Base-by-base conservation (phyloP, 2,888 invertebrate species). In the Caenorhabditis sp. region DNA sequence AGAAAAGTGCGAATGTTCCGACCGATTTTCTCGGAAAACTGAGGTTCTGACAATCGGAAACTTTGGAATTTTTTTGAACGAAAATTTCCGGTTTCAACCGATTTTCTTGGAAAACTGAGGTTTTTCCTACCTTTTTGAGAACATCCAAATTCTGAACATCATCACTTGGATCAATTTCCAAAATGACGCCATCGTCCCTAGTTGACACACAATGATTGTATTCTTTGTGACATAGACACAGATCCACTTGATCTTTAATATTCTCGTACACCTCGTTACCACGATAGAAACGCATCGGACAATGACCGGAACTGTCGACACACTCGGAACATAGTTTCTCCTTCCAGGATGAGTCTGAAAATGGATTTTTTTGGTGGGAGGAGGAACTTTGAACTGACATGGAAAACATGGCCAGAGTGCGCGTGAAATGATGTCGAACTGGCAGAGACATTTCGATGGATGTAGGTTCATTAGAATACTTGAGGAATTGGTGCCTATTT, bases 341-440 rank as follows among this genome's bases (percentile, higher is more conserved):
- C 59, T 86, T 87, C 86, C 86, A 86, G 2, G 84, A 81, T 27
- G 72, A 74, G 57, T 86, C 87, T 86, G 66, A 62, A 83, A 68
- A 36, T 23, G n/a, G n/a, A n/a, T n/a, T n/a, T n/a, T 50, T 4
- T n/a, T n/a, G n/a, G n/a, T n/a, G n/a, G n/a, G n/a, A n/a, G n/a
- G n/a, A n/a, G n/a, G n/a, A n/a, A n/a, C n/a, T n/a, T n/a, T n/a
- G 21, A 55, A 70, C 82, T 81, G 51, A 86, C 86, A 86, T 36
- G 86, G 86, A 78, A 86, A 86, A 63, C 86, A 86, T 0, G 86
- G 86, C 86, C 86, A 86, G 1, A 86, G 54, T 14, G 83, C 81
- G 26, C 83, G 83, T 1, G 84, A 81, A n/a, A 80, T 74, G 59
- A 74, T 81, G 63, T 86, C 86, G 19, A 86, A 60, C 57, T 86